Base-by-base conservation (phyloP, 2,888 invertebrate genomes). In the Conistra vaccinii region DNA sequence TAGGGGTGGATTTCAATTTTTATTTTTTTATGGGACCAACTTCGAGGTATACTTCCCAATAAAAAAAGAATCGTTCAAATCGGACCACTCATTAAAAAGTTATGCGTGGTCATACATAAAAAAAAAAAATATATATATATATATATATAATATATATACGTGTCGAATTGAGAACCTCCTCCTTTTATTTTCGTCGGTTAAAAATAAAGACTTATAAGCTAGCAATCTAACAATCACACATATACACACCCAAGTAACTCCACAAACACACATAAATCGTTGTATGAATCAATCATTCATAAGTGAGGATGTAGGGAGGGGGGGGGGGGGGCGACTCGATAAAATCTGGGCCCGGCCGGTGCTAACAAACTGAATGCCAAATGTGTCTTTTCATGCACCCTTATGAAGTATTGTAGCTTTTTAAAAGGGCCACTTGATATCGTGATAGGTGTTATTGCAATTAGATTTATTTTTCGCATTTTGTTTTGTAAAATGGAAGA, bases 271-370 rank as follows among this genome's bases (percentile, higher is more conserved):
- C n/a, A 76, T 74, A 76, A 61, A 63, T 69, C 77, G 32, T 71
- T 57, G 75, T 74, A 78, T 57, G 66, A 73, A 87, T 86, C 84
- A 84, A 87, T 87, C 83, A 87, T 87, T 83, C 84, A 81, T 75
- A 69, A 75, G 73, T 65, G 53, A 26, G 61, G 42, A n/a, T 69
- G 60, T n/a, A 35, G 63, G 65, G 23, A 20, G 39, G 51, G 12
- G 39, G 32, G 32, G 3, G 32, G 35, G 53, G 42, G 32, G 61
- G 42, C 12, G 42, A 58, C 67, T 69, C 76, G 80, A 81, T 86
- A 81, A 73, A 80, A 87, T 88, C 78, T 77, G 78, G 69, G 77
- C 69, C 39, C 69, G 62, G 14, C 35, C 70, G 69, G 45, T 17
- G 70, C 73, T 61, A 66, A 58, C 78, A 76, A 61, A 66, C 74